A percentile compares a stretch with the other conserved stretches of the same genome.
Evolutionary conservation across 2,888 invertebrate species (phyloP).

Genomic region (Hermaeophaga mercurialis): DNA sequence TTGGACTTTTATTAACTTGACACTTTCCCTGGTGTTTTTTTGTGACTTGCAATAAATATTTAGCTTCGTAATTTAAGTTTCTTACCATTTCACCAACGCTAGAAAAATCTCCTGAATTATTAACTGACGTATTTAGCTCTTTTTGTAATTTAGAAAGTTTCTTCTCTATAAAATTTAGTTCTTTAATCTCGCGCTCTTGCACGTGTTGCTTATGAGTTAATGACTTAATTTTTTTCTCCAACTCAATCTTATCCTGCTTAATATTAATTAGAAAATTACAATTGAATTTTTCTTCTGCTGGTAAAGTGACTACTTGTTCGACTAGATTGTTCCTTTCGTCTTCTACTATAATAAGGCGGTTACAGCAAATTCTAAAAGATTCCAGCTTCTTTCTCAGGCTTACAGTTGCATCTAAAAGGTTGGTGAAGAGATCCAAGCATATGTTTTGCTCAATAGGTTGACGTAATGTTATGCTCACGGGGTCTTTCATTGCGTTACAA

Average conservation of each 20-base stretch:
- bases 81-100: slow-evolving; percentile 41
- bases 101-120: slow-evolving; percentile 9
- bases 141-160: slow-evolving; percentile 40
- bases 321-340: slow-evolving; percentile 50
- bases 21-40: slow-evolving; percentile 42
- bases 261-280: slow-evolving; percentile 47
- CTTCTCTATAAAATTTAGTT: slow-evolving; percentile 41
- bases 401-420: slow-evolving; percentile 42
- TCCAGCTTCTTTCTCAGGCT: slow-evolving; percentile 43
- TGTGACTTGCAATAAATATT: slow-evolving; percentile 40
- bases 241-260: slow-evolving; percentile 47
- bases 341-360: slow-evolving; percentile 47
- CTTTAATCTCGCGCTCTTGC: slow-evolving; percentile 36
- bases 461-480: slow-evolving; percentile 24
- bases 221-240: slow-evolving; percentile 45
- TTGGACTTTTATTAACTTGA: slow-evolving; percentile 33
- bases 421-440: slow-evolving; percentile 43
- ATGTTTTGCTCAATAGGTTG: slow-evolving; percentile 37
- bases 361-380: slow-evolving; percentile 46
- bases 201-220: slow-evolving; percentile 40
- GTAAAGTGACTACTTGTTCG: slow-evolving; percentile 50
- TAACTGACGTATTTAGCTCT: slow-evolving; percentile 33
- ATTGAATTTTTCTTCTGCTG: slow-evolving; percentile 45
- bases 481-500: slow-evolving; percentile 34
- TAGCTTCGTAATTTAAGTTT: slow-evolving; percentile 45